Evolutionary conservation across 2,888 invertebrate genomes (phyloP), one percentile per base, ranked within the genome.

Genomic region (Parnassius glacialis): DNA sequence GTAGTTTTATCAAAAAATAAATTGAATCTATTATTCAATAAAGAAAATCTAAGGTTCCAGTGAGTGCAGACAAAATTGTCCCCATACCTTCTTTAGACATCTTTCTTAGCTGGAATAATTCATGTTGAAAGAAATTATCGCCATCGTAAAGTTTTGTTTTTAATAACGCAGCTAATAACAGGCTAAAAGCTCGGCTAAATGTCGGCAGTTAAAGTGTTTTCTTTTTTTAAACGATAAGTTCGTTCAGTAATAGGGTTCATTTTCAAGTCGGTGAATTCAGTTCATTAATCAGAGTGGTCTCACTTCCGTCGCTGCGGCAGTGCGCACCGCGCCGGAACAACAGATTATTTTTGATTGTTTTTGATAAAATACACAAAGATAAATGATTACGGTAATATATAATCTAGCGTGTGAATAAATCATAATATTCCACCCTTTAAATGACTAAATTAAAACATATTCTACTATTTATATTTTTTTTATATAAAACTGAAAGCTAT

Each of bases 331-430:
- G 76, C 80, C 85, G 87, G 85, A 84, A 87, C 78, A 80, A 80
- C 76, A 80, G 79, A 84, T 87, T 86, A 86, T 83, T 89, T 88
- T 81, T 83, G 84, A 89, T 90, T 88, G 88, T 89, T 90, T 90
- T 85, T 87, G 84, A 89, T 88, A 87, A 87, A 85, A 84, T 80
- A 85, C 83, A 86, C 87, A 84, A 82, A 84, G 81, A 85, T 82
- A 80, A 83, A 85, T 83, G 47, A 59, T 67, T 68, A 67, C 65
- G 80, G 85, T 84, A 82, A 83, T 81, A 82, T 84, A 81, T 87
- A 82, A 84, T 87, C 84, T 83, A 81, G 76, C 77, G 74, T 74
- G 72, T 71, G 73, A 75, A 80, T 83, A 82, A 80, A 80, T 81
- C 76, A 74, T 74, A 73, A 74, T 74, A 73, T 70, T 81, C 77